Base-by-base conservation (phyloP, 2,888 invertebrate genomes). In the Drosophila silvestris region DNA sequence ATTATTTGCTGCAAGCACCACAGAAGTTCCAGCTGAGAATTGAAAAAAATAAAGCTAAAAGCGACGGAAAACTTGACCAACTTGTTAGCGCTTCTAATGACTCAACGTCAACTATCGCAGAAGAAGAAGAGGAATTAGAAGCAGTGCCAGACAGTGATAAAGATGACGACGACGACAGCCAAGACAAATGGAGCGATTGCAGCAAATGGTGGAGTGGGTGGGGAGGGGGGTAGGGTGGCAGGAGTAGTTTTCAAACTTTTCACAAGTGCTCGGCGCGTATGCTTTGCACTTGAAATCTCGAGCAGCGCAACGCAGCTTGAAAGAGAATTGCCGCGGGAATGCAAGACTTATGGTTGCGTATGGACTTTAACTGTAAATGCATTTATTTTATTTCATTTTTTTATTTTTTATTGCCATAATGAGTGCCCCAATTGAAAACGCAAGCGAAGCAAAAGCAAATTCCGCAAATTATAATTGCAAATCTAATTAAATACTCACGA, bases 11-110 rank as follows among this genome's bases (percentile, higher is more conserved):
- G 52, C 57, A 58, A 51, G 51, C 56, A 28, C 14, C 14, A 19
- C 56, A 37, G 5, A 37, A 26, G 26, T 56, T 47, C 4, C 22
- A 30, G 30, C 50, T 22, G 54, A 56, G 30, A 39, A 53, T 16
- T 26, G 26, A 32, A 51, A 61, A 47, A 26, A 14, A 47, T 5
- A 16, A 35, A 14, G 14, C 44, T 35, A 32, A 56, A 41, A 57
- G 51, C 41, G 26, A 62, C 32, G 28, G 16, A 72, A 61, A 72
- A 66, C 68, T 79, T 77, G 79, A 70, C 62, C 74, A 79, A 81
- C 78, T 78, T 81, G 78, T 81, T 74, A 65, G 61, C 68, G 63
- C 62, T 81, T 81, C 67, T 77, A 81, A 79, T 81, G 63, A 77
- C 50, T 78, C 62, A 60, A 75, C 37, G 53, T 63, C 44, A 39